Conservation (phyloP, 2,797 vertebrate species). For the Rhinophrynus dorsalis region DNA sequence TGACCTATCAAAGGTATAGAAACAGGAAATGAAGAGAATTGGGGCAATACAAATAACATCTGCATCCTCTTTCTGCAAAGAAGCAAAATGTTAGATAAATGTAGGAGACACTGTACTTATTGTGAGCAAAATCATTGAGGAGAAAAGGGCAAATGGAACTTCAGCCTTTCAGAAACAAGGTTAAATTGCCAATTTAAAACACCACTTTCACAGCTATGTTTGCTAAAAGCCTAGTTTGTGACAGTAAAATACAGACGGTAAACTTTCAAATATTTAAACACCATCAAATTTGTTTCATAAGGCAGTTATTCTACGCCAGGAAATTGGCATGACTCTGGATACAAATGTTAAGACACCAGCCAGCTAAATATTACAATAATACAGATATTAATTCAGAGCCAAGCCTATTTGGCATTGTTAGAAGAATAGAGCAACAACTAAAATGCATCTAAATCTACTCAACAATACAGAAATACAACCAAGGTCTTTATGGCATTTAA, state of each 20-base stretch:
- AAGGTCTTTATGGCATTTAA: slow-evolving; percentile 61
- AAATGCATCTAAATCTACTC: slow-evolving; percentile 56
- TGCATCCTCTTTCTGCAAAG: slow-evolving; percentile 22
- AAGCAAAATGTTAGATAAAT: not conserved
- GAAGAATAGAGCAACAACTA: slow-evolving; percentile 47
- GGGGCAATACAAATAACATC: slow-evolving; percentile 8
- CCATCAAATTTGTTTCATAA: slow-evolving; percentile 44
- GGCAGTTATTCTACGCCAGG: not conserved
- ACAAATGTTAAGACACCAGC: slow-evolving; percentile 31
- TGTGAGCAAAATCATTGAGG: slow-evolving; percentile 11
- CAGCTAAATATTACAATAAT: slow-evolving; percentile 50
- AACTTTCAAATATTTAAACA: slow-evolving; percentile 13
- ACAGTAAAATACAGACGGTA: not conserved
- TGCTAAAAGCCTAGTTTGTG: not conserved
- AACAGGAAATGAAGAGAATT: not conserved
- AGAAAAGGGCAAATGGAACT: not conserved
- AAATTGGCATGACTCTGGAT: slow-evolving; percentile 32
- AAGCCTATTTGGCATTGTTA: slow-evolving; percentile 55
- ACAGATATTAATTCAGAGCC: slow-evolving; percentile 56
- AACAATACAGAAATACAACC: slow-evolving; percentile 62
- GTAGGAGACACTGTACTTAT: not conserved
- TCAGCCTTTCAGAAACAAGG: slow-evolving; percentile 26
- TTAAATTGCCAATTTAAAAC: slow-evolving; percentile 42
- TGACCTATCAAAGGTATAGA: not conserved
- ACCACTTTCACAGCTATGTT: not conserved